These are phyloP conservation scores for Diaphora mendica DNA, from an alignment of 2,888 invertebrate genomes.

Conservation along the genomic window DNA sequence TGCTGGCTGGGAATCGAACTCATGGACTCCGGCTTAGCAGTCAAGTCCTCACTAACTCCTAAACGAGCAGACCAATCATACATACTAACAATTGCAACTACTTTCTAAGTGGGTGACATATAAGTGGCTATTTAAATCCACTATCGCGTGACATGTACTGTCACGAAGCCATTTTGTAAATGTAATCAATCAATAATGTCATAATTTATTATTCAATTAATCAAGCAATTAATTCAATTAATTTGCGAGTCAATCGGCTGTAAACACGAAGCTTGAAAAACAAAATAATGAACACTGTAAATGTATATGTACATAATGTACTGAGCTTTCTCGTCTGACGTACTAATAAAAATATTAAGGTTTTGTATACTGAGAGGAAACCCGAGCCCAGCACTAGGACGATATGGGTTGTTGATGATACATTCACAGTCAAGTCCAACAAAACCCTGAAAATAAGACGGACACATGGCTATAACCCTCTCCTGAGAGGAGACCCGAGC, in stretches of 20 bases:
- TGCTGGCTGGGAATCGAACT: too few species aligned
- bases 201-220: constrained; percentile 13
- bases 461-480: too few species aligned
- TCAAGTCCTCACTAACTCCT: too few species aligned
- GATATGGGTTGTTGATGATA: too few species aligned
- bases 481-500: too few species aligned
- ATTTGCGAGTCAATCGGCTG: background rate
- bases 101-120: constrained; percentile 5
- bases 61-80: too few species aligned
- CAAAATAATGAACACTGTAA: background rate
- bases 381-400: too few species aligned
- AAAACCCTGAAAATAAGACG: too few species aligned
- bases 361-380: too few species aligned
- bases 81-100: background rate
- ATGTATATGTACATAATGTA: background rate
- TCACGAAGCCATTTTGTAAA: constrained; percentile 2
- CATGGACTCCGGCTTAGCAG: too few species aligned
- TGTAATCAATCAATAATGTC: constrained; percentile 16
- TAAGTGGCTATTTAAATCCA: background rate
- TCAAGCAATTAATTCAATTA: constrained; percentile 11
- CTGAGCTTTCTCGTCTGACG: background rate
- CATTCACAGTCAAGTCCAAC: too few species aligned
- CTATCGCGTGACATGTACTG: background rate
- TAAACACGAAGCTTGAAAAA: background rate
- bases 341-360: too few species aligned